Evolutionary conservation across 64 coral and sea anemone genomes (phyloP).

Genomic region (Trachythela sp.): DNA sequence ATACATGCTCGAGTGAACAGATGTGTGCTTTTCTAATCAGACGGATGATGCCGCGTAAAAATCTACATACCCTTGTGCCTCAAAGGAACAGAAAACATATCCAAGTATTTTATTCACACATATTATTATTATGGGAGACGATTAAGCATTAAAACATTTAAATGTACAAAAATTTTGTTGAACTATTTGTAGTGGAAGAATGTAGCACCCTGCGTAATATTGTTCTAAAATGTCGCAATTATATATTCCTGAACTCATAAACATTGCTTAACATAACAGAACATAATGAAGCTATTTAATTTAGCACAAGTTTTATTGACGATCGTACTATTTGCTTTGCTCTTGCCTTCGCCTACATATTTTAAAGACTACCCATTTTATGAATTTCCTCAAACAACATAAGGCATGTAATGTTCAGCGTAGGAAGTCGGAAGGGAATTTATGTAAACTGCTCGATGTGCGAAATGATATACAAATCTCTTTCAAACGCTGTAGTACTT

Average conservation of each 20-base stretch:
- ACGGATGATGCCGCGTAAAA: too few species aligned
- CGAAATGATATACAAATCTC: too few species aligned
- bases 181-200: background rate
- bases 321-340: background rate
- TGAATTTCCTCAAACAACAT: background rate
- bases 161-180: background rate
- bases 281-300: conserved; percentile 10
- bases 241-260: background rate
- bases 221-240: background rate
- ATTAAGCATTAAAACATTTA: background rate
- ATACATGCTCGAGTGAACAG: background rate
- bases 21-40: background rate
- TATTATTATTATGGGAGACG: too few species aligned
- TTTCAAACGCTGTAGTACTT: background rate
- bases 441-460: too few species aligned
- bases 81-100: too few species aligned
- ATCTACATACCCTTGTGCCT: too few species aligned
- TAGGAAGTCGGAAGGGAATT: too few species aligned
- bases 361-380: background rate
- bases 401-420: too few species aligned
- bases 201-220: background rate
- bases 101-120: too few species aligned
- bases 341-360: background rate
- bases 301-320: background rate
- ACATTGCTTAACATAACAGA: background rate